Base-by-base conservation (phyloP, 2,113 vertebrate genomes). In the Oostethus manadensis region DNA sequence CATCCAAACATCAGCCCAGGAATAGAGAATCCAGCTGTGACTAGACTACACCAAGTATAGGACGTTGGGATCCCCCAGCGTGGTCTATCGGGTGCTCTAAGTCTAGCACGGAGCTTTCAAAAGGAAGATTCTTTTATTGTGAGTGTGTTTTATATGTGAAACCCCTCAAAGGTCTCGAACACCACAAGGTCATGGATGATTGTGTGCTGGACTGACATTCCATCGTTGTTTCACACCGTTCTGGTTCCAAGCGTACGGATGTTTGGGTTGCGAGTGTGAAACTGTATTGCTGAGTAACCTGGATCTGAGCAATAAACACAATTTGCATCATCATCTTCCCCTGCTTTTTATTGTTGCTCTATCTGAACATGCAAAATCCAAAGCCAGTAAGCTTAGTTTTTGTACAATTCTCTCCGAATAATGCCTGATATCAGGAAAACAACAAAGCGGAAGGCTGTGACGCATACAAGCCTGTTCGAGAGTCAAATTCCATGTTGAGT, bases 281-380 rank as follows among this genome's bases (percentile, higher is more conserved):
- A 87, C 80, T 88, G 84, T 88, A 90, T 87, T 88, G 87, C 83
- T 86, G 86, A 89, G 85, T 86, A 87, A 89, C 84, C 85, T 87
- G 86, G 87, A 90, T 87, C 86, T 86, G 87, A 91, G 90, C 87
- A 91, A 91, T 91, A 91, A 90, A 89, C 77, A 88, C 71, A 79
- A 84, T 88, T 87, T 86, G 80, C 83, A 69, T 58, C 48, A 26
- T 3, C 6, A 23, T 13, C 2, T 57, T 35, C 22, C 10, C 3
- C 42, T 0, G n/a, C 1, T 0, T 43, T 58, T 64, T 60, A 4
- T 44, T 14, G 51, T 62, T 64, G 59, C 56, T 81, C n/a, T n/a
- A n/a, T n/a, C n/a, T n/a, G n/a, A n/a, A n/a, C n/a, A n/a, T n/a
- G n/a, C n/a, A n/a, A n/a, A n/a, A n/a, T n/a, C n/a, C n/a, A n/a